A percentile compares a stretch with the other conserved stretches of the same genome.
phyloP scores from a whole-genome alignment of 2,797 vertebrate species.

The Spinus pinus region DNA sequence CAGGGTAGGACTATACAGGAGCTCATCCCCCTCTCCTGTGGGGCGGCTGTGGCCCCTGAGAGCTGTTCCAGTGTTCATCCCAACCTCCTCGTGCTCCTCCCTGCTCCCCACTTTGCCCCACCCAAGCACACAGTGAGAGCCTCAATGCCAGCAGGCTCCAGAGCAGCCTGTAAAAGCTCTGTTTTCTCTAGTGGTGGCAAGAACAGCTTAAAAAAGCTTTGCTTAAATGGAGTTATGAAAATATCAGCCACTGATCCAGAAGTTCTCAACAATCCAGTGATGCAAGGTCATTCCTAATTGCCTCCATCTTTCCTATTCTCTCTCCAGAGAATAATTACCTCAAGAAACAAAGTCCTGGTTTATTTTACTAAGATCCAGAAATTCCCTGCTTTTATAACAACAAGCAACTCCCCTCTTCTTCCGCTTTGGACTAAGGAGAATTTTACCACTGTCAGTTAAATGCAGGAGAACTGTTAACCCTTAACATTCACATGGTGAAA shows the following conservation, averaged over 20 bases:
- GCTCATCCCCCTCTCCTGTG: neutral
- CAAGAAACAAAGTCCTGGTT: constrained; percentile 79
- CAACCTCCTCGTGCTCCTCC: accelerated
- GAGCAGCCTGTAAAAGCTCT: neutral
- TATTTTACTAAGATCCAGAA: constrained; percentile 80
- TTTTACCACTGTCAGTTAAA: constrained; percentile 55
- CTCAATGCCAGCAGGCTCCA: neutral
- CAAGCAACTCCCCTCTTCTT: constrained; percentile 67
- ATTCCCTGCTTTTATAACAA: constrained; percentile 70
- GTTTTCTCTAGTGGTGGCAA: constrained; percentile 59
- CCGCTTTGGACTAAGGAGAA: constrained; percentile 66
- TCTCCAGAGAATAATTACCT: constrained; percentile 79
- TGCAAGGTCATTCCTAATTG: constrained; percentile 76
- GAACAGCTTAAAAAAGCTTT: constrained; percentile 46
- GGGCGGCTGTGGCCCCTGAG: neutral
- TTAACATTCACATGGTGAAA: neutral
- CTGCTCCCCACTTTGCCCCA: neutral
- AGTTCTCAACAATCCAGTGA: constrained; percentile 71
- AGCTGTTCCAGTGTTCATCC: neutral
- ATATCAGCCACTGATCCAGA: constrained; percentile 77
- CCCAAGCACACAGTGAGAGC: neutral
- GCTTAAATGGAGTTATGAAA: constrained; percentile 71
- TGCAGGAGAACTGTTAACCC: constrained; percentile 39
- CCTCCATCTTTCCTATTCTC: constrained; percentile 76
- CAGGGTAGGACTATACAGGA: accelerated